phyloP scores from a whole-genome alignment of 64 coral and sea anemone species.

The Trachythela sp. region DNA sequence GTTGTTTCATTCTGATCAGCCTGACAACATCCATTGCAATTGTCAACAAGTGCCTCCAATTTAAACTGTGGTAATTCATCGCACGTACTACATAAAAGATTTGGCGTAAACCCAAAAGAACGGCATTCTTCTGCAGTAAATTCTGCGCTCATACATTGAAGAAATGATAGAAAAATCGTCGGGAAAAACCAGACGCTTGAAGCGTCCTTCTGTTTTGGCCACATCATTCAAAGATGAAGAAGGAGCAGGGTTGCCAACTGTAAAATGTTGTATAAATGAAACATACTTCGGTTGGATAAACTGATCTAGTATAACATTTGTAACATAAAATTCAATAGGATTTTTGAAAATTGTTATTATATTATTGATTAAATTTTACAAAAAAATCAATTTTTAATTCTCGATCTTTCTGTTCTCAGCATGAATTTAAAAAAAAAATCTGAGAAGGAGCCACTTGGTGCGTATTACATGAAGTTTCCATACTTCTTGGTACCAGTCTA shows the following conservation, averaged over 20 bases:
- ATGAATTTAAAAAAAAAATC: no score
- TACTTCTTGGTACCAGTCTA: no score
- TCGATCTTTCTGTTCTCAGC: no score
- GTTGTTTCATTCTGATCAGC: conserved; percentile 69
- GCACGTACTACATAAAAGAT: conserved; percentile 91
- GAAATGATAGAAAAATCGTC: conserved; percentile 67
- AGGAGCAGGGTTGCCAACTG: no score
- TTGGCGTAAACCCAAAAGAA: conserved; percentile 75
- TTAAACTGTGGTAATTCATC: conserved; percentile 92
- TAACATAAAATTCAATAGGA: no score
- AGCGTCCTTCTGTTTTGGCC: background rate
- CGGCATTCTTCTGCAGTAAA: conserved; percentile 81
- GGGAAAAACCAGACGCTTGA: conserved; percentile 56
- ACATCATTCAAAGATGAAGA: conserved; percentile 2
- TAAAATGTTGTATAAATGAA: no score
- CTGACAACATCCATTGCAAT: conserved; percentile 82
- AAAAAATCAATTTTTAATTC: no score
- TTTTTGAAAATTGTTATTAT: no score
- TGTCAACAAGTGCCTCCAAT: conserved; percentile 60
- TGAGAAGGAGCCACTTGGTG: background rate
- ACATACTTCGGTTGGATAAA: no score
- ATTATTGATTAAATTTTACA: no score
- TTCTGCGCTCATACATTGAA: conserved; percentile 58
- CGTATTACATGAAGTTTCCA: no score
- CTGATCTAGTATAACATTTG: no score